Percentiles rank a stretch among this genome's conserved stretches.
Conservation (phyloP, 2,797 vertebrate species). For the Silurus aristotelis region DNA sequence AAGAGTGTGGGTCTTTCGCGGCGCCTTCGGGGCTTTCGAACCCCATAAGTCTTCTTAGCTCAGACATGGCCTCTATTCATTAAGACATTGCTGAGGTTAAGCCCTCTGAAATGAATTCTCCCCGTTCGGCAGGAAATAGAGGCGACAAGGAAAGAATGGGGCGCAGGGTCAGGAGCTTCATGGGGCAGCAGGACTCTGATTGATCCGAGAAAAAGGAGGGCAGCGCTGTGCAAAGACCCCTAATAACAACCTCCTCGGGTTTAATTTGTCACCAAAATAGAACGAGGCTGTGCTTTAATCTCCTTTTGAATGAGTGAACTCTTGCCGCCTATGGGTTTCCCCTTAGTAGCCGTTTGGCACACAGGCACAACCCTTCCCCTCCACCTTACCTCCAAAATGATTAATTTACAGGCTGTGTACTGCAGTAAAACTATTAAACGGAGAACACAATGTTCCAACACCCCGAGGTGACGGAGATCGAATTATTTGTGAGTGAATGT, state of each 20-base stretch:
- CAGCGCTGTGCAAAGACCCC: conserved; percentile 14
- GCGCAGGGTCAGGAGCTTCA: conserved; percentile 7
- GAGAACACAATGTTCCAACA: conserved; percentile 27
- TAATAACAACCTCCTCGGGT: conserved; percentile 36
- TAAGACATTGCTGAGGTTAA: conserved; percentile 57
- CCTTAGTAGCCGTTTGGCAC: background rate
- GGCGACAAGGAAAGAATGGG: conserved; percentile 34
- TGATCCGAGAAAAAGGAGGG: conserved; percentile 40
- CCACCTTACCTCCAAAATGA: conserved; percentile 24
- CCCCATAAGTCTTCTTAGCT: conserved; percentile 42
- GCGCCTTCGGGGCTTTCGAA: conserved; percentile 31
- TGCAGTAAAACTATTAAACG: conserved; percentile 49
- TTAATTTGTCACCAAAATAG: conserved; percentile 53
- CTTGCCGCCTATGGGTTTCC: background rate
- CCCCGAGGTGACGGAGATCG: conserved; percentile 33
- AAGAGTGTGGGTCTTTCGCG: conserved; percentile 17
- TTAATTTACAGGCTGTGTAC: conserved; percentile 44
- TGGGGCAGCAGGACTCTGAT: conserved; percentile 31
- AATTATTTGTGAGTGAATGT: conserved; percentile 45
- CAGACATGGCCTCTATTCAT: conserved; percentile 53
- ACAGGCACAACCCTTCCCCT: background rate
- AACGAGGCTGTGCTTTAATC: conserved; percentile 37
- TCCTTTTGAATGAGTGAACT: conserved; percentile 30
- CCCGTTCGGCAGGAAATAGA: conserved; percentile 45
- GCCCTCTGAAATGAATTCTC: conserved; percentile 58